phyloP scores from a whole-genome alignment of 1,140 invertebrate genomes.

The Microplitis mediator region DNA sequence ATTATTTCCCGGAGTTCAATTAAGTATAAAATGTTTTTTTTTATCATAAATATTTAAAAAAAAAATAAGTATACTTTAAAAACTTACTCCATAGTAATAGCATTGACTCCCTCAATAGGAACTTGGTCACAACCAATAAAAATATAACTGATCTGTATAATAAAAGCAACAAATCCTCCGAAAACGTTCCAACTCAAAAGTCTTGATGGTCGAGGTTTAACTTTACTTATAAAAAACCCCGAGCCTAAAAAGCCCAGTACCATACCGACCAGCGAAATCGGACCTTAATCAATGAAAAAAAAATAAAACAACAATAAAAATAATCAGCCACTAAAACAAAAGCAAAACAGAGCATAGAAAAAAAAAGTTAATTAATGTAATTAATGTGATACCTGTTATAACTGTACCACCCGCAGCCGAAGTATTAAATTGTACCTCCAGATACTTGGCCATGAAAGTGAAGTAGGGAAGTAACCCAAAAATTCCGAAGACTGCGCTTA shows the following conservation, averaged over 20 bases:
- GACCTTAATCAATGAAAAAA: conserved; percentile 48
- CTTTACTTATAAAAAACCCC: conserved; percentile 68
- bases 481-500: conserved; percentile 67
- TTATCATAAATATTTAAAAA: neutral
- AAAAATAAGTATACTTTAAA: conserved; percentile 4
- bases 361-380: neutral
- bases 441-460: conserved; percentile 74
- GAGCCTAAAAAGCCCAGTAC: conserved; percentile 69
- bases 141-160: conserved; percentile 62
- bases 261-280: conserved; percentile 65
- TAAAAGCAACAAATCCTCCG: conserved; percentile 64
- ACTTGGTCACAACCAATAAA: conserved; percentile 66
- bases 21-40: neutral
- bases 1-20: too few relatives aligned
- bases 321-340: neutral
- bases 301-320: conserved; percentile 5
- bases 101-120: conserved; percentile 53
- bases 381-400: conserved; percentile 62
- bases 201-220: conserved; percentile 66
- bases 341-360: neutral
- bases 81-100: conserved; percentile 52
- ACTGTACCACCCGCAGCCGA: conserved; percentile 69
- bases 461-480: conserved; percentile 72
- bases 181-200: conserved; percentile 71
- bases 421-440: conserved; percentile 73